A percentile compares a stretch with the other conserved stretches of the same genome.
These are phyloP conservation scores for Laupala kohalensis DNA, from an alignment of 1,140 invertebrate species.

Conservation along the genomic window DNA sequence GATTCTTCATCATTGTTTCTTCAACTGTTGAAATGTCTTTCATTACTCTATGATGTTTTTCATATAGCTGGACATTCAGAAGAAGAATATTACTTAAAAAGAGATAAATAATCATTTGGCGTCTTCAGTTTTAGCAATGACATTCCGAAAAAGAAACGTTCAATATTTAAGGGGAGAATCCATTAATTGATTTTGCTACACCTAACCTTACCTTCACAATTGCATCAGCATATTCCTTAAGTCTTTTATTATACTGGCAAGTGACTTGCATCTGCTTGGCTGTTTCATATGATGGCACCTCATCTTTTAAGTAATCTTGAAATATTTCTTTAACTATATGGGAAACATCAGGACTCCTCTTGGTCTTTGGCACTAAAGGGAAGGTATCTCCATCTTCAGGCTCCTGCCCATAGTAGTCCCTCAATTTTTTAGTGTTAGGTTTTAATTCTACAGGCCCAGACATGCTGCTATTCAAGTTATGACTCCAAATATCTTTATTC, in stretches of 20 bases:
- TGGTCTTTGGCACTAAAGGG: neutral
- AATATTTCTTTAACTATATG: neutral
- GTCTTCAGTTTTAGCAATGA: too few relatives aligned
- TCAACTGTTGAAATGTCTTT: neutral
- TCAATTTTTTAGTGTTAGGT: neutral
- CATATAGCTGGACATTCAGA: neutral
- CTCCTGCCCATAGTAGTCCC: neutral
- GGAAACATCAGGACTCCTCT: neutral
- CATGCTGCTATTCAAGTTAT: too few relatives aligned
- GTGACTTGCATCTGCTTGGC: neutral
- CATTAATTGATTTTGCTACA: too few relatives aligned
- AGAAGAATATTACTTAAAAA: too few relatives aligned
- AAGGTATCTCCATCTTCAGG: neutral
- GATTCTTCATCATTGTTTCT: neutral
- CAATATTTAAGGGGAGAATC: too few relatives aligned
- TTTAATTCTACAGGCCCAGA: too few relatives aligned
- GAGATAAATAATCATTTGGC: too few relatives aligned
- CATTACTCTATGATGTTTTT: neutral
- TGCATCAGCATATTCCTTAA: neutral
- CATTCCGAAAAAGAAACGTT: too few relatives aligned
- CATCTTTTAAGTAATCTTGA: neutral
- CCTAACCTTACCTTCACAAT: neutral
- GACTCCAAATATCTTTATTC: too few relatives aligned
- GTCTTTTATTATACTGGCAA: neutral
- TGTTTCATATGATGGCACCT: neutral